These are phyloP conservation scores for Limnephilus auricula DNA, from an alignment of 2,888 invertebrate species.

Conservation along the genomic window DNA sequence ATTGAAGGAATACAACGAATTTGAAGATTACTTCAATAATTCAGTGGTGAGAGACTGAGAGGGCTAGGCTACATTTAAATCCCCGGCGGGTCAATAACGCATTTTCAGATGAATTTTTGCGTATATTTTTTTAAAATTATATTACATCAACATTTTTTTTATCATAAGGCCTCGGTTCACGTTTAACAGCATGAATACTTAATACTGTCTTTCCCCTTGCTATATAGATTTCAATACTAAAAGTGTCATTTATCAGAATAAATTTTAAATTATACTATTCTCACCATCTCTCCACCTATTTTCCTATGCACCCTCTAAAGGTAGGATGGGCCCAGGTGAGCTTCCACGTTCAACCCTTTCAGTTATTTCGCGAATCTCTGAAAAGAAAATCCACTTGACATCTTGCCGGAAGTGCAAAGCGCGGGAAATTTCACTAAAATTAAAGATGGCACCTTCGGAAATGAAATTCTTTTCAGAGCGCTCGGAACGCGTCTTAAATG, in stretches of 20 bases:
- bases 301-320: not conserved
- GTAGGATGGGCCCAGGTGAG: conserved; percentile 1
- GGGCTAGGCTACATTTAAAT: too few species aligned
- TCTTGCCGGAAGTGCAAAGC: conserved; percentile 69
- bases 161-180: too few species aligned
- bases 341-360: conserved; percentile 35
- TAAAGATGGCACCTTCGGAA: conserved; percentile 78
- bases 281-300: not conserved
- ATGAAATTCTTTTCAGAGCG: conserved; percentile 73
- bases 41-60: too few species aligned
- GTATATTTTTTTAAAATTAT: too few species aligned
- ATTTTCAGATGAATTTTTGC: too few species aligned
- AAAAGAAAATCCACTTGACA: conserved; percentile 58
- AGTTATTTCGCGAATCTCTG: conserved; percentile 39
- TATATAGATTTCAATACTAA: not conserved
- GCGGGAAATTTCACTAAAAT: conserved; percentile 78
- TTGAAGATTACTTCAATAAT: too few species aligned
- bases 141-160: too few species aligned
- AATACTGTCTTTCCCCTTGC: not conserved
- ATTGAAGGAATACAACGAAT: too few species aligned
- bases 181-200: not conserved
- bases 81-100: too few species aligned
- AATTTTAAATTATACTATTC: not conserved
- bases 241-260: not conserved
- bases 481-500: conserved; percentile 53